Evolutionary conservation across 1,140 invertebrate species (phyloP), one percentile per base, ranked within the genome.

Genomic region (Diploscapter pachys): DNA sequence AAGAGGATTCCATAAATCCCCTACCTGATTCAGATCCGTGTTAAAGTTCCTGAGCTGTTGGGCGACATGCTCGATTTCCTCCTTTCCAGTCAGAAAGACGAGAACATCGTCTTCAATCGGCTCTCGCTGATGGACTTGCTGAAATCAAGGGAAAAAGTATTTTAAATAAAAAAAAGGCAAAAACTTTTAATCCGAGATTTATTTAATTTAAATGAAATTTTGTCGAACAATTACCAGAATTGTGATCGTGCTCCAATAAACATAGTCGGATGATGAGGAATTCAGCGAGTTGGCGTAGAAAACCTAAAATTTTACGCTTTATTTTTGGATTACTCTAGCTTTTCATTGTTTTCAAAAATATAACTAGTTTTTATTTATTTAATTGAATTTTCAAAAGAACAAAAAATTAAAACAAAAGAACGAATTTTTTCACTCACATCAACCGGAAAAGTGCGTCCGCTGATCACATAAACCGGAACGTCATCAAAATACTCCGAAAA

Each of bases 41-140:
- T 81, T 76, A 72, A 93, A 89, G 81, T 91, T 89, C 80, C 90
- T 89, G 2, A 94, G 92, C 82, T 90, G 91, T 72, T 89, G 87
- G 57, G 90, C 92, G 72, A 93, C 90, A 3, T 91, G 89, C 88
- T 98, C 95, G 80, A 99, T 98, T 90, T 99, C 96, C 86, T 99
- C 96, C 88, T 98, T 94, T 3, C 96, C 96, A 75, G 96, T 98
- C 63, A 98, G 88, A 88, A 99, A 99, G n/a, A 98, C 92, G 55
- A 99, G 88, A 83, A 99, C 92, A 86, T 96, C 94, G 81, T 90
- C 79, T 50, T 87, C 87, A 75, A 64, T 81, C 78, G 78, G 70
- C 62, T 74, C 70, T 2, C n/a, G 11, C 72, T n/a, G 61, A 59
- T 68, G 6, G 5, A 13, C 59, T 52, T 69, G 63, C n/a, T 48